Evolutionary conservation across 1,140 invertebrate genomes (phyloP).

Genomic region (Macrobrachium nipponense): DNA sequence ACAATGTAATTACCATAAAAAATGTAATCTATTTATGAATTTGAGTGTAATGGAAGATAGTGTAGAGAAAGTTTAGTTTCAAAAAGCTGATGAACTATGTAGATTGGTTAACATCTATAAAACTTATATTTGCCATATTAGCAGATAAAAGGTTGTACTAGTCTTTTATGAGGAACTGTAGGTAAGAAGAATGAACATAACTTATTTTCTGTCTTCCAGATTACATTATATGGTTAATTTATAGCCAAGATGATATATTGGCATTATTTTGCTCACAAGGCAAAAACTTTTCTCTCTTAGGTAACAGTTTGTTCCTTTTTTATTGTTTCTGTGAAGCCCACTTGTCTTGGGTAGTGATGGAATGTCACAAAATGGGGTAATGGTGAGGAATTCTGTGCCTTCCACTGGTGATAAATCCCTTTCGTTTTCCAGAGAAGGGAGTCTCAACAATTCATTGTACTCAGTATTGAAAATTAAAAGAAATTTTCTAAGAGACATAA

Average conservation of each 20-base stretch:
- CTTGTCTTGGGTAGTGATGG: slow-evolving; percentile 15
- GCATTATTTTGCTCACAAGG: slow-evolving; percentile 59
- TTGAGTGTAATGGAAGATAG: too few species aligned
- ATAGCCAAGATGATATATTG: slow-evolving; percentile 51
- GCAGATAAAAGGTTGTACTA: too few species aligned
- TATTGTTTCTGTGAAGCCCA: slow-evolving; percentile 17
- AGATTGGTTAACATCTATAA: slow-evolving; percentile 26
- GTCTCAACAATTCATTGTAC: too few species aligned
- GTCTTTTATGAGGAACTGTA: too few species aligned
- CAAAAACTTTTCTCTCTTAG: slow-evolving; percentile 4
- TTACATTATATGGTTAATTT: slow-evolving; percentile 11
- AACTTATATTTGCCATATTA: too few species aligned
- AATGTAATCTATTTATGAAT: too few species aligned
- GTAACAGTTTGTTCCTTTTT: neutral
- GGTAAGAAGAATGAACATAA: too few species aligned
- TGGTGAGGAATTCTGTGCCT: slow-evolving; percentile 32
- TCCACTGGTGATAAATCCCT: slow-evolving; percentile 48
- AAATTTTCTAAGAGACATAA: too few species aligned
- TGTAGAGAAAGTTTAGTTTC: too few species aligned
- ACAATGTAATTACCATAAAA: too few species aligned
- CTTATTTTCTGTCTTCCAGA: too few species aligned
- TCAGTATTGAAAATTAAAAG: too few species aligned
- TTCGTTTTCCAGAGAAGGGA: slow-evolving; percentile 46
- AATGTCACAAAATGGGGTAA: slow-evolving; percentile 35
- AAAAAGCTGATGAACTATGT: slow-evolving; percentile 9